Conservation (phyloP, 2,888 invertebrate genomes). For the Drosophila trichaetosa region DNA sequence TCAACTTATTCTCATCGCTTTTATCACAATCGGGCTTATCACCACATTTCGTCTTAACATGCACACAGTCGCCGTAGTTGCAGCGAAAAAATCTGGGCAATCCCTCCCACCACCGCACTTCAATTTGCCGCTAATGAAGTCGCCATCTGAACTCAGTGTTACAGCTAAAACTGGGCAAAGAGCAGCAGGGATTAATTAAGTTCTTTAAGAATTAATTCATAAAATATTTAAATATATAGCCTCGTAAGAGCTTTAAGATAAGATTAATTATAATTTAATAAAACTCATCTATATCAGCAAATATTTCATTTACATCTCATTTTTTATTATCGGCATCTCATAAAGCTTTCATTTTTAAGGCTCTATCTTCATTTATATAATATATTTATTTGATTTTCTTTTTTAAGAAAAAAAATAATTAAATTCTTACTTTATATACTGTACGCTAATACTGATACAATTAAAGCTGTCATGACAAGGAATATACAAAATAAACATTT, state of each 20-base stretch:
- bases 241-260: not conserved
- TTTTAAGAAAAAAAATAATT: too few relatives aligned
- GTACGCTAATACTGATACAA: not conserved
- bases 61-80: conserved; percentile 50
- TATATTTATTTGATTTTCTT: not conserved
- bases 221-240: not conserved
- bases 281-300: not conserved
- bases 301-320: not conserved
- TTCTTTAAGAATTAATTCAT: not conserved
- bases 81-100: conserved; percentile 41
- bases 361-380: not conserved
- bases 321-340: not conserved
- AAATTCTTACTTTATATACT: not conserved
- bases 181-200: not conserved
- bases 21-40: conserved; percentile 31
- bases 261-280: not conserved
- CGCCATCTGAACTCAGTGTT: not conserved
- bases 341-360: not conserved
- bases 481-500: not conserved
- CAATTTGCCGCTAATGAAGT: not conserved
- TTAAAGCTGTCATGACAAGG: conserved; percentile 6
- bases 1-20: conserved; percentile 37
- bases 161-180: not conserved
- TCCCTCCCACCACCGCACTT: conserved; percentile 35
- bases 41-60: too few relatives aligned